Evolutionary conservation across 2,113 vertebrate species (phyloP).

Genomic region (Sphaerodactylus townsendi): DNA sequence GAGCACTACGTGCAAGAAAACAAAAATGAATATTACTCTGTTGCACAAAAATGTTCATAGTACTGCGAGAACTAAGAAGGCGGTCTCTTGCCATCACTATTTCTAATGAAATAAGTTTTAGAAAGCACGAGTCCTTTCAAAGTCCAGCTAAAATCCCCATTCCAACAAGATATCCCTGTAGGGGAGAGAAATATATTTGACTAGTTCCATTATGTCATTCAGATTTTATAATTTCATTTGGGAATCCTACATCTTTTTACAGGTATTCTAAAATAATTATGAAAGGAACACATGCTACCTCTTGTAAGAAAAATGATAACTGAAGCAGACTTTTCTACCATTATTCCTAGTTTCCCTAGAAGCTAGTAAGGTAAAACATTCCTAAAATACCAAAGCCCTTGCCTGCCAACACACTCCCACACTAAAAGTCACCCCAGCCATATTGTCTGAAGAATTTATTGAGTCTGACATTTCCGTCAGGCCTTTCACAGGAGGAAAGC

Average conservation of each 20-base stretch:
- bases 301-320: constrained; percentile 23
- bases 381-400: constrained; percentile 11
- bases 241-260: neutral
- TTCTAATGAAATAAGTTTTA: neutral
- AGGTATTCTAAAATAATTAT: constrained; percentile 6
- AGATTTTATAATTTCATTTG: neutral
- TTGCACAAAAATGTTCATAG: neutral
- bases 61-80: neutral
- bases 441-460: constrained; percentile 52
- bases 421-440: neutral
- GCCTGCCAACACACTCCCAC: constrained; percentile 46
- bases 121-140: neutral
- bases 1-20: neutral
- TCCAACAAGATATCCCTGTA: neutral
- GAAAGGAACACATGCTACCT: constrained; percentile 12
- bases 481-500: constrained; percentile 50
- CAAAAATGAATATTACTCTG: neutral
- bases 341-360: neutral
- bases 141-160: neutral
- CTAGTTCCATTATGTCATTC: neutral
- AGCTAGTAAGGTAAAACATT: neutral
- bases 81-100: neutral
- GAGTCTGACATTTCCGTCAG: constrained; percentile 57
- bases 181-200: neutral
- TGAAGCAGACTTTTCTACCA: constrained; percentile 38